A percentile compares a stretch with the other conserved stretches of the same genome.
These are phyloP conservation scores for Megaceryle alcyon DNA, from an alignment of 2,797 vertebrate genomes.

Conservation along the genomic window DNA sequence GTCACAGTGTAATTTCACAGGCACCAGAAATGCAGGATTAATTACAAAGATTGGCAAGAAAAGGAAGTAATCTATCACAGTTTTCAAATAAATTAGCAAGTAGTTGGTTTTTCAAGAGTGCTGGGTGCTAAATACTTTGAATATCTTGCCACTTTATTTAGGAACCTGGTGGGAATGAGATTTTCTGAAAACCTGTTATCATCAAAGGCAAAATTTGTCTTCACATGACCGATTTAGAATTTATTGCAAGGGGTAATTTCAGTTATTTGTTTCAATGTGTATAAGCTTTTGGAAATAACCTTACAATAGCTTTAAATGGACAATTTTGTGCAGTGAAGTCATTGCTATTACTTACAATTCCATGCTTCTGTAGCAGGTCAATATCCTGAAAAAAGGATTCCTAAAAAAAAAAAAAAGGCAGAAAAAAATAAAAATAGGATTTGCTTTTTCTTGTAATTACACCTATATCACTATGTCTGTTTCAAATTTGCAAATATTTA, in stretches of 20 bases:
- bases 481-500: constrained; percentile 1
- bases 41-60: constrained; percentile 65
- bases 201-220: constrained; percentile 23
- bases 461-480: background rate
- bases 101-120: constrained; percentile 36
- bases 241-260: background rate
- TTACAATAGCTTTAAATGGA: background rate
- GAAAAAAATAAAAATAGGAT: background rate
- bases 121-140: constrained; percentile 55
- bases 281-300: background rate
- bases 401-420: constrained; percentile 74
- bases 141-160: constrained; percentile 47
- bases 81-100: constrained; percentile 66
- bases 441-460: constrained; percentile 19
- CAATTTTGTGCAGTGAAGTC: background rate
- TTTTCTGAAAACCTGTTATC: constrained; percentile 43
- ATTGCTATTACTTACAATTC: constrained; percentile 89
- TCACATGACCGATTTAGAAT: background rate
- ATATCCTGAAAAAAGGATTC: constrained; percentile 97
- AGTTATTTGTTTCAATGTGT: background rate
- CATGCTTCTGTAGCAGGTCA: constrained; percentile 95
- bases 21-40: constrained; percentile 34
- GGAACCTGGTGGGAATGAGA: background rate
- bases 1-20: constrained; percentile 36
- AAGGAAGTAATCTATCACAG: constrained; percentile 59